These are phyloP conservation scores for Eulacestoma nigropectus DNA, from an alignment of 2,113 vertebrate genomes.

Conservation along the genomic window DNA sequence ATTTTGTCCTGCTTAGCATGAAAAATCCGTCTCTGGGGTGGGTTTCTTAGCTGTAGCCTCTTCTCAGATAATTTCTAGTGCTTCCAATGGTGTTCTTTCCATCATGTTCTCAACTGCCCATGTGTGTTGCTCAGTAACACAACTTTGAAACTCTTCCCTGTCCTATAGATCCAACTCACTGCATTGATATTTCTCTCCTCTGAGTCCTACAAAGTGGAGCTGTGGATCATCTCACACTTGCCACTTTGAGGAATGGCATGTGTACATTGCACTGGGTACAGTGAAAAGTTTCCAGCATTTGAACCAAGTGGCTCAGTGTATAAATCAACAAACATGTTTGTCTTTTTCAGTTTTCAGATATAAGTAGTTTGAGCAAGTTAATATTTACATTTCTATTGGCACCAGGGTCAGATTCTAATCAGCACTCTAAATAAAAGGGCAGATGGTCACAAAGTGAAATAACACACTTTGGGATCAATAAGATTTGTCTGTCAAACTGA, in stretches of 20 bases:
- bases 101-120: neutral
- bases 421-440: neutral
- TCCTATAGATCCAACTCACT: neutral
- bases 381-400: slow-evolving; percentile 10
- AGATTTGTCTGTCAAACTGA: neutral
- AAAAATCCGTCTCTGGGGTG: neutral
- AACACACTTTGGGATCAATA: neutral
- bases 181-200: neutral
- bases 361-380: neutral
- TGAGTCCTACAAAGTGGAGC: neutral
- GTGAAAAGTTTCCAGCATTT: neutral
- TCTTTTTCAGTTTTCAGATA: neutral
- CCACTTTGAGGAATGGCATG: neutral
- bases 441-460: neutral
- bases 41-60: neutral
- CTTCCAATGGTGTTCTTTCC: neutral
- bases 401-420: slow-evolving; percentile 7
- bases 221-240: neutral
- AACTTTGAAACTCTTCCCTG: neutral
- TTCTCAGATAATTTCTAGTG: neutral
- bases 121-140: neutral
- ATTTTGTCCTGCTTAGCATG: neutral
- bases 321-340: neutral
- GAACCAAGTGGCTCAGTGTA: neutral
- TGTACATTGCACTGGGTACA: neutral